Evolutionary conservation across 1,140 invertebrate species (phyloP).

Genomic region (Zaprionus lachaisei): DNA sequence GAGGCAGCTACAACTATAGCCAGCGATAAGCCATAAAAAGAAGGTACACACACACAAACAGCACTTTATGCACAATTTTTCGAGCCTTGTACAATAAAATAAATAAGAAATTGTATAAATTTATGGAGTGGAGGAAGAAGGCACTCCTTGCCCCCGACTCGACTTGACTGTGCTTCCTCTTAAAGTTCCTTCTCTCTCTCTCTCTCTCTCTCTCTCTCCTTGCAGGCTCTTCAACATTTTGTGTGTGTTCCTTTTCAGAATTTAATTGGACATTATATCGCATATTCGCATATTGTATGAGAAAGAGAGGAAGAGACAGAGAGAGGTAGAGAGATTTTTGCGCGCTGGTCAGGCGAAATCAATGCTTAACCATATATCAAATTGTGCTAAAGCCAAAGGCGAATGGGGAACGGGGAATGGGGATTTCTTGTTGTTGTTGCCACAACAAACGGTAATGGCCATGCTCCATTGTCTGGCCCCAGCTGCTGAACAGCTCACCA

Average conservation of each 20-base stretch:
- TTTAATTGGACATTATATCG: slow-evolving; percentile 79
- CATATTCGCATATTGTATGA: slow-evolving; percentile 54
- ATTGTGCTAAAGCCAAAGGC: slow-evolving; percentile 51
- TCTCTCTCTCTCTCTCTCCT: slow-evolving; percentile 11
- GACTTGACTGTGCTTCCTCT: neutral
- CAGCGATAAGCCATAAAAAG: slow-evolving; percentile 68
- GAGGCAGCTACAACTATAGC: neutral
- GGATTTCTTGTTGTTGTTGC: slow-evolving; percentile 31
- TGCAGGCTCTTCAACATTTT: slow-evolving; percentile 9
- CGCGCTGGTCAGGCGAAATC: slow-evolving; percentile 52
- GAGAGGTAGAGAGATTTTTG: neutral
- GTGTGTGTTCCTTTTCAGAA: slow-evolving; percentile 52
- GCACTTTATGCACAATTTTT: slow-evolving; percentile 47
- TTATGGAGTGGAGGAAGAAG: slow-evolving; percentile 48
- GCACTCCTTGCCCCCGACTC: slow-evolving; percentile 16
- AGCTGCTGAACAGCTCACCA: slow-evolving; percentile 34
- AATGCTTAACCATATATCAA: slow-evolving; percentile 65
- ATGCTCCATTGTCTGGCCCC: slow-evolving; percentile 51
- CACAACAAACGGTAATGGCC: slow-evolving; percentile 54
- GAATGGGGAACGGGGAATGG: slow-evolving; percentile 8
- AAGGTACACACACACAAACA: slow-evolving; percentile 22
- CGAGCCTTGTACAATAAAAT: slow-evolving; percentile 71
- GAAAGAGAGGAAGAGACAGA: too few species aligned
- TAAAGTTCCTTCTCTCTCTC: slow-evolving; percentile 7
- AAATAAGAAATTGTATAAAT: slow-evolving; percentile 79